phyloP scores from a whole-genome alignment of 2,113 vertebrate species.

The Brachyhypopomus occidentalis region DNA sequence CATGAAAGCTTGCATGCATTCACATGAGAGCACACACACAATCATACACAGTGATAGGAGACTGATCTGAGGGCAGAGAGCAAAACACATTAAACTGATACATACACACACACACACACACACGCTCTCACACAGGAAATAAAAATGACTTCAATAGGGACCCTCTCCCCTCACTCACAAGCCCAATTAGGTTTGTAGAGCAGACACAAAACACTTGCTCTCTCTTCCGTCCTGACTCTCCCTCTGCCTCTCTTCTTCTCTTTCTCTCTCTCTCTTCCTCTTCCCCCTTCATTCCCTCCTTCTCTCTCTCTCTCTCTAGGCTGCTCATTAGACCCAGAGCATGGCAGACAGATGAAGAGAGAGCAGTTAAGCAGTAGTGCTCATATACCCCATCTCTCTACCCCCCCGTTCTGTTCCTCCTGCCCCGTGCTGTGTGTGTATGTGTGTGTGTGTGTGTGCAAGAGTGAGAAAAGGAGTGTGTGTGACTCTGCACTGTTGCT shows the following conservation, averaged over 20 bases:
- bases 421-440: too few species aligned
- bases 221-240: conserved; percentile 4
- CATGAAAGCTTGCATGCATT: too few species aligned
- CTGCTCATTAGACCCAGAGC: not conserved
- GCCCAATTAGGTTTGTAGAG: conserved; percentile 62
- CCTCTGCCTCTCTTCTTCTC: not conserved
- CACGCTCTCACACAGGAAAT: not conserved
- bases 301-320: conserved; percentile 41
- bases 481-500: too few species aligned
- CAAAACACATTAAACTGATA: not conserved
- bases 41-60: too few species aligned
- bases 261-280: conserved; percentile 27
- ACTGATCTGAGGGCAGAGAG: too few species aligned
- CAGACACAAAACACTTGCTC: conserved; percentile 27
- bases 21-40: too few species aligned
- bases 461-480: too few species aligned
- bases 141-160: conserved; percentile 44
- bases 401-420: conserved; percentile 9
- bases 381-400: not conserved
- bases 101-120: conserved; percentile 4
- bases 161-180: conserved; percentile 42
- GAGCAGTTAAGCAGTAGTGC: too few species aligned
- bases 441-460: too few species aligned
- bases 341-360: too few species aligned
- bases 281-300: conserved; percentile 33